These are phyloP conservation scores for Phylloscopus trochiloides DNA, from an alignment of 2,113 vertebrate genomes.

Conservation along the genomic window DNA sequence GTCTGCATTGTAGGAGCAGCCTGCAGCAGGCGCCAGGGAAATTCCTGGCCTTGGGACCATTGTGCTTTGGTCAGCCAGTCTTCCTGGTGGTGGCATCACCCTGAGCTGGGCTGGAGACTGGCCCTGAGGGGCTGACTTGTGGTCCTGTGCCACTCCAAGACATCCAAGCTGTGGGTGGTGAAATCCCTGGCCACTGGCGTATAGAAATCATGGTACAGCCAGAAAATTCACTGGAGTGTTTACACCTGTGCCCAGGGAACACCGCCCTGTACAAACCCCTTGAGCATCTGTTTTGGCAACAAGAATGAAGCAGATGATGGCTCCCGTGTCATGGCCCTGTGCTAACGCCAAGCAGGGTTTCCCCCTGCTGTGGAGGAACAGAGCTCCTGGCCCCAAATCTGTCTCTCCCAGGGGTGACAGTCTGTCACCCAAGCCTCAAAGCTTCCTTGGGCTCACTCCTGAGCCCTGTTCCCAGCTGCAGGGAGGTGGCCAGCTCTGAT, in stretches of 20 bases:
- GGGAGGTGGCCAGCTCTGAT: neutral
- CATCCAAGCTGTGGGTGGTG: neutral
- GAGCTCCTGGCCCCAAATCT: neutral
- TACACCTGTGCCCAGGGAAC: neutral
- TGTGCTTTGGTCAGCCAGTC: neutral
- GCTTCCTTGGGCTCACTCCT: neutral
- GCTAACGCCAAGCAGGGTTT: fast-evolving
- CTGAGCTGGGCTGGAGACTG: fast-evolving
- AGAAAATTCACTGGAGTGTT: neutral
- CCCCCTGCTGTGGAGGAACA: neutral
- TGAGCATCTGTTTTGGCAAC: neutral
- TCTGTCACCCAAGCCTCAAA: neutral
- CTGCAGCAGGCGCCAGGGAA: neutral
- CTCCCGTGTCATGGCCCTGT: fast-evolving
- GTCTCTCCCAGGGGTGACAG: fast-evolving
- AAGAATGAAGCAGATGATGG: neutral
- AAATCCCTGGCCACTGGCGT: neutral
- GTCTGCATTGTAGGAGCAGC: neutral
- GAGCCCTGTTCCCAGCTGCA: neutral
- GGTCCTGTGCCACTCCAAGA: fast-evolving
- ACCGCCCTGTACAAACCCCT: neutral
- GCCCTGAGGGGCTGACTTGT: fast-evolving
- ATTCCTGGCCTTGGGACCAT: neutral
- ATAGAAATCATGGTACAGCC: fast-evolving
- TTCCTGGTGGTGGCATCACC: fast-evolving